Conservation (phyloP, 2,113 vertebrate species). For the Lophotis ruficrista region DNA sequence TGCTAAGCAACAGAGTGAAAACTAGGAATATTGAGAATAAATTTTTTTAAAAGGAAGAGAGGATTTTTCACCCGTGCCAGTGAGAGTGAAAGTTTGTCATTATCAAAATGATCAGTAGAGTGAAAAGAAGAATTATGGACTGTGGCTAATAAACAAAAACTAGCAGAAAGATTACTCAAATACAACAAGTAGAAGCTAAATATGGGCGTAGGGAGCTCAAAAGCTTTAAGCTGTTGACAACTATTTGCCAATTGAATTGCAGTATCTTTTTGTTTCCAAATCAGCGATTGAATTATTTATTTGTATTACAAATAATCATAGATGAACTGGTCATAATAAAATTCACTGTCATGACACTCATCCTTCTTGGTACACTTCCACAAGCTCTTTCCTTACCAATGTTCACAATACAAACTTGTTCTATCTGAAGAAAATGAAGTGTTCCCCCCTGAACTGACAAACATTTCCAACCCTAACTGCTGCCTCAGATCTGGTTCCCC, state of each 20-base stretch:
- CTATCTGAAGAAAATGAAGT: not conserved
- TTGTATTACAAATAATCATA: not conserved
- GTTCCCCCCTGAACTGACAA: not conserved
- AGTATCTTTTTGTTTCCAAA: not conserved
- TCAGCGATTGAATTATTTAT: not conserved
- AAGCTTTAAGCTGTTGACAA: not conserved
- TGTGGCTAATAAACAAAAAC: not conserved
- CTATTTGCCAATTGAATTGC: not conserved
- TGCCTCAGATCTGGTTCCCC: not conserved
- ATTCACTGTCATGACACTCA: not conserved
- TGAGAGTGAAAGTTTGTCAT: not conserved
- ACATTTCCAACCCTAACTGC: not conserved
- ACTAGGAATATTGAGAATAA: not conserved
- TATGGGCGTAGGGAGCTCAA: not conserved
- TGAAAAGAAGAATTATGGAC: not conserved
- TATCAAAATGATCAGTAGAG: not conserved
- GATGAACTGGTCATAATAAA: not conserved
- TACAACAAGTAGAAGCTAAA: not conserved
- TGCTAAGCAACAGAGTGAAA: not conserved
- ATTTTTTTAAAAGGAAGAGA: not conserved
- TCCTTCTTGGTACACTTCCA: not conserved
- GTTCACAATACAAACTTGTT: not conserved
- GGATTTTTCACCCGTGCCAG: not conserved
- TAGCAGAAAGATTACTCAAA: not conserved
- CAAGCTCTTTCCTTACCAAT: not conserved